A percentile compares a stretch with the other conserved stretches of the same genome.
Evolutionary conservation across 2,888 invertebrate species (phyloP).

Genomic region (Unio delphinus): DNA sequence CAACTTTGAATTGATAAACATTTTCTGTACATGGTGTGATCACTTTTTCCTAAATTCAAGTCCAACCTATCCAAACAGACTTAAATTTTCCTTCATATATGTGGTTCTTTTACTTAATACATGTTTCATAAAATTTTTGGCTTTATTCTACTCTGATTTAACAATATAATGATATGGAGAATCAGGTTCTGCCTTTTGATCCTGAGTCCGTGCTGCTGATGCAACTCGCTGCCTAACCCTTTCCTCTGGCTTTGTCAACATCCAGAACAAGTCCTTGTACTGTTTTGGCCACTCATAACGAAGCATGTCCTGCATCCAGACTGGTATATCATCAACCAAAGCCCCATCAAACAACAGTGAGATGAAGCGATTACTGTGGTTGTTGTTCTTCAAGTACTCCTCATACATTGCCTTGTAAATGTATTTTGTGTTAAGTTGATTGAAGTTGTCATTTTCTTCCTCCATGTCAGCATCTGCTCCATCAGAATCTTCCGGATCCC

Average conservation of each 20-base stretch:
- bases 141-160: too few relatives aligned
- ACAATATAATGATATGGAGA: too few relatives aligned
- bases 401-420: constrained; percentile 56
- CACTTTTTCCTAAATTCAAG: too few relatives aligned
- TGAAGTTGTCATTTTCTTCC: constrained; percentile 17
- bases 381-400: constrained; percentile 37
- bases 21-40: too few relatives aligned
- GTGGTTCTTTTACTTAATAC: too few relatives aligned
- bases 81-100: too few relatives aligned
- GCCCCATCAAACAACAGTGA: constrained; percentile 53
- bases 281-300: constrained; percentile 59
- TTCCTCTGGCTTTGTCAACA: constrained; percentile 57
- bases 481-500: constrained; percentile 31
- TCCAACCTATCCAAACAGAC: too few relatives aligned
- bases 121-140: too few relatives aligned
- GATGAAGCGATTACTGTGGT: constrained; percentile 42
- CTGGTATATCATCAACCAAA: constrained; percentile 35
- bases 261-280: constrained; percentile 61
- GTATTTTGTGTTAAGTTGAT: constrained; percentile 50
- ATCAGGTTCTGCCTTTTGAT: too few relatives aligned
- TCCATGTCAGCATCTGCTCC: constrained; percentile 22
- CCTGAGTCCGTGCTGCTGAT: neutral
- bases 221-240: constrained; percentile 29
- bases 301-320: constrained; percentile 37
- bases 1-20: too few relatives aligned